Evolutionary conservation across 1,140 invertebrate species (phyloP), one percentile per base, ranked within the genome.

Genomic region (Eubasilissa regina): DNA sequence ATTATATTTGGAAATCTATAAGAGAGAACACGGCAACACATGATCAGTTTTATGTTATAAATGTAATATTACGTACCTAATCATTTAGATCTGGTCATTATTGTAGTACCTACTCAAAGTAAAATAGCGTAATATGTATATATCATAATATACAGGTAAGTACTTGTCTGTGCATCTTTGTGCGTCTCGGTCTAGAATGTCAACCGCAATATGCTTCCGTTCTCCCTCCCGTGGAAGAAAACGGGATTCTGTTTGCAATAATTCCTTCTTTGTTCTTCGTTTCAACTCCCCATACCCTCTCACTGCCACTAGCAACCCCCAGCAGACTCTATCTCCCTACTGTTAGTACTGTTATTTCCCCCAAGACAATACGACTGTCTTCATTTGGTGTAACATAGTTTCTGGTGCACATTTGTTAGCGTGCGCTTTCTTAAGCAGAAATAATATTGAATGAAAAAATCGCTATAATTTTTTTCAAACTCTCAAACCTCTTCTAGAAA

Each of bases 401-500:
- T 44, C 25, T 64, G 60, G 60, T 64, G 35, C 60, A 25, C 35
- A 64, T 64, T 64, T 64, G 25, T 13, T 43, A 64, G 25, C 25
- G 60, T 64, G 60, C 60, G 60, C 60, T 64, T 64, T 64, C 60
- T 64, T 64, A 64, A 64, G 35, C 19, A n/a, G 35, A 64, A 64
- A 64, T 21, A 44, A 64, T 25, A 11, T 13, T 21, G 10, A 64
- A 25, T 13, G 13, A 64, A 64, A 64, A 64, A 35, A n/a, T 64
- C 60, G 4, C 60, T 64, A 13, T 11, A 25, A 64, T 25, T 64
- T 12, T 35, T 64, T 64, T 43, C 13, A 25, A 64, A 64, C 60
- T 35, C 25, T 17, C 11, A 11, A 62, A 60, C 15, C 35, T 64
- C 13, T 12, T 64, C 60, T 12, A 8, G 35, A 25, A 13, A 1